These are phyloP conservation scores for Melopsittacus undulatus DNA, from an alignment of 2,797 vertebrate species.

Conservation along the genomic window DNA sequence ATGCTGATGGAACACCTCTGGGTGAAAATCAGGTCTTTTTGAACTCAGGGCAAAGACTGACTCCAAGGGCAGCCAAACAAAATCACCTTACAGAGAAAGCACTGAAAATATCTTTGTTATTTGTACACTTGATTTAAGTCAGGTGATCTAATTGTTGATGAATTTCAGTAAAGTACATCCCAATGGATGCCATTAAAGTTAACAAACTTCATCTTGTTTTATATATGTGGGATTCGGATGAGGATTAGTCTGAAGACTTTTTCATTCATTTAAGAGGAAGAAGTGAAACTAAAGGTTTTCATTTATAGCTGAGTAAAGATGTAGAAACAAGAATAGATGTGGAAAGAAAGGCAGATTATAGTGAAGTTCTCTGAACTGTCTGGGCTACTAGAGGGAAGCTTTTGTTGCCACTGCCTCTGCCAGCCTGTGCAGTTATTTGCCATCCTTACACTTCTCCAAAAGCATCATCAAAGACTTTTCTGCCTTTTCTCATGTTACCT, in stretches of 20 bases:
- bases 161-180: not conserved
- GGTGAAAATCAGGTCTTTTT: not conserved
- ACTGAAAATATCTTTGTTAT: not conserved
- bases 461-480: not conserved
- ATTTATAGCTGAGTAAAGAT: not conserved
- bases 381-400: not conserved
- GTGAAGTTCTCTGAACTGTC: not conserved
- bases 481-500: not conserved
- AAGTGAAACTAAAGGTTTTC: not conserved
- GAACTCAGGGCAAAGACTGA: not conserved
- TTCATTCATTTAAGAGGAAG: not conserved
- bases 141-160: slow-evolving; percentile 3
- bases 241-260: not conserved
- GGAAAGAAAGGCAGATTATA: not conserved
- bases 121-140: not conserved
- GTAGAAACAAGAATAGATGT: not conserved
- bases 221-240: not conserved
- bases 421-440: not conserved
- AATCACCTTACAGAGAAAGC: slow-evolving; percentile 17
- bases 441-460: not conserved
- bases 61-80: not conserved
- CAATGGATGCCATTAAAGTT: not conserved
- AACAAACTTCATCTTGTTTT: not conserved
- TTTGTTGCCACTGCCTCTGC: not conserved
- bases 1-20: not conserved